Evolutionary conservation across 1,140 invertebrate genomes (phyloP).

Genomic region (Papilio machaon): DNA sequence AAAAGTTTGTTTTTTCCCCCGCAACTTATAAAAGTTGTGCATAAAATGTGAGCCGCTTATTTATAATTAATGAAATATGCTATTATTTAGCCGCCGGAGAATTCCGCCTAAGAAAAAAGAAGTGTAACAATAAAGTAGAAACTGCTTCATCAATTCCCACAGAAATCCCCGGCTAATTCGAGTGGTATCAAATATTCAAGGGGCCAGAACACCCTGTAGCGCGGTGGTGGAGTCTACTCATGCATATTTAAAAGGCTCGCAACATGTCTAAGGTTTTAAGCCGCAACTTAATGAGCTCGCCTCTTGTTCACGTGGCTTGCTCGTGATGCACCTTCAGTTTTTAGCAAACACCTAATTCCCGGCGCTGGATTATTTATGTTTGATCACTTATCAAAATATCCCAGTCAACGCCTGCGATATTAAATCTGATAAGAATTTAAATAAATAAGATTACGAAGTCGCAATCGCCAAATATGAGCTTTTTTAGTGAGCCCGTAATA

Average conservation of each 20-base stretch:
- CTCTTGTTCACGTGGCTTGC: constrained; percentile 22
- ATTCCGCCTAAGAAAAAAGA: constrained; percentile 37
- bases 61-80: constrained; percentile 26
- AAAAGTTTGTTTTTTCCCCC: constrained; percentile 23
- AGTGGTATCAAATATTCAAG: constrained; percentile 49
- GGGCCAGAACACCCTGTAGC: constrained; percentile 45
- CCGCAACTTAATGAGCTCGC: constrained; percentile 53
- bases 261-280: constrained; percentile 59
- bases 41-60: background rate
- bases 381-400: background rate
- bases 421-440: too few species aligned
- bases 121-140: constrained; percentile 39
- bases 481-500: background rate
- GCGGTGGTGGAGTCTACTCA: constrained; percentile 46
- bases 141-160: constrained; percentile 41
- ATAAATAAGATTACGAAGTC: too few species aligned
- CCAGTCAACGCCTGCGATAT: too few species aligned
- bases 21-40: background rate
- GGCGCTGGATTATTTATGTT: background rate
- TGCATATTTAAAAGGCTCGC: constrained; percentile 55
- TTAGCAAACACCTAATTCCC: background rate
- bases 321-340: constrained; percentile 14
- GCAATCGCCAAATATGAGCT: background rate
- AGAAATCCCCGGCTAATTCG: constrained; percentile 46
- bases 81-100: constrained; percentile 30